Percentiles rank a stretch among this genome's conserved stretches.
These are phyloP conservation scores for Desoria tigrina DNA, from an alignment of 2,888 invertebrate genomes.

Conservation along the genomic window DNA sequence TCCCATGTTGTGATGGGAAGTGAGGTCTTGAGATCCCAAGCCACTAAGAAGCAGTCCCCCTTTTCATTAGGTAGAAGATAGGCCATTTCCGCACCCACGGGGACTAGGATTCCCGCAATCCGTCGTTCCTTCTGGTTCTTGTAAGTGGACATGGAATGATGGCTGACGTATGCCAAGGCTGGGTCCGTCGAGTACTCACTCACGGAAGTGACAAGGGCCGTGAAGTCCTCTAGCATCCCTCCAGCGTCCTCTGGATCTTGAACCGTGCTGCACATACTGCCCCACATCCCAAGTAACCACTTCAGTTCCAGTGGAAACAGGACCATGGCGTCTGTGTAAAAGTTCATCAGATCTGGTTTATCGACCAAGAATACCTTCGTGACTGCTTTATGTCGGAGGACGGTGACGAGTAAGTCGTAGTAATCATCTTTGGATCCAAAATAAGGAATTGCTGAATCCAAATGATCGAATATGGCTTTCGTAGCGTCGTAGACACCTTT, in stretches of 20 bases:
- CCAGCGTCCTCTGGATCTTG: neutral
- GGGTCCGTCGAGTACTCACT: neutral
- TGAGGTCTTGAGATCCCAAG: slow-evolving; percentile 25
- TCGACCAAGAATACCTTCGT: slow-evolving; percentile 31
- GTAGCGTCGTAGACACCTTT: slow-evolving; percentile 2
- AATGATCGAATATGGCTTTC: neutral
- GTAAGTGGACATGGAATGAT: neutral
- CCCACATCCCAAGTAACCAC: slow-evolving; percentile 33
- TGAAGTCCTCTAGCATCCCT: neutral
- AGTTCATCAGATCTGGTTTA: slow-evolving; percentile 17
- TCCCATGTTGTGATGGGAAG: slow-evolving; percentile 27
- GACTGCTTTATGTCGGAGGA: slow-evolving; percentile 26
- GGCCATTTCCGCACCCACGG: slow-evolving; percentile 17
- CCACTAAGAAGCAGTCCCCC: slow-evolving; percentile 21
- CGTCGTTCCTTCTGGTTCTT: neutral
- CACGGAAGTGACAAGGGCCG: neutral
- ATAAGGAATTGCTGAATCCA: neutral
- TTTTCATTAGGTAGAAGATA: slow-evolving; percentile 25
- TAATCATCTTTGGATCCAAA: slow-evolving; percentile 29
- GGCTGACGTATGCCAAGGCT: neutral
- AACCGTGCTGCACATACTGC: slow-evolving; percentile 14
- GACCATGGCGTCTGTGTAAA: slow-evolving; percentile 20
- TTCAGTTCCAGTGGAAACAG: slow-evolving; percentile 33
- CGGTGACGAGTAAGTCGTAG: slow-evolving; percentile 6
- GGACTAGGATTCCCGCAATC: slow-evolving; percentile 30